Conservation (phyloP, 2,888 invertebrate species). For the Adelphocoris suturalis region DNA sequence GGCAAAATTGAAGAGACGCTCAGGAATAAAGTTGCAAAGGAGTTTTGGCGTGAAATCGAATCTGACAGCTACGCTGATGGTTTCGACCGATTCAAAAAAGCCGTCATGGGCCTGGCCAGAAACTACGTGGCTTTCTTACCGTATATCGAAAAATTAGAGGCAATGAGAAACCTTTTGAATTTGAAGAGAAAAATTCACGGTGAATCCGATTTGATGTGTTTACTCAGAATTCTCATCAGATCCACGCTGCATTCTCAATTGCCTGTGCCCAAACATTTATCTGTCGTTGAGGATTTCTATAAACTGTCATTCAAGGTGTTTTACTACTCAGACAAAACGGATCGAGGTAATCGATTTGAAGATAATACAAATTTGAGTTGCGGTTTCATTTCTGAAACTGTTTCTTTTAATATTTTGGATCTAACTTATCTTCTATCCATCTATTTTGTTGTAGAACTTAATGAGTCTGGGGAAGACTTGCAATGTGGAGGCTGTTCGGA, state of each 20-base stretch:
- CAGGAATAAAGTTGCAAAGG: slow-evolving; percentile 82
- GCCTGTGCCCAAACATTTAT: slow-evolving; percentile 83
- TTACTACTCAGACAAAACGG: slow-evolving; percentile 79
- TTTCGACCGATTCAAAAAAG: slow-evolving; percentile 84
- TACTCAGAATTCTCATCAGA: slow-evolving; percentile 84
- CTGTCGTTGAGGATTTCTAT: slow-evolving; percentile 87
- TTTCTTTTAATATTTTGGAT: background rate
- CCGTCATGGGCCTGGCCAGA: slow-evolving; percentile 84
- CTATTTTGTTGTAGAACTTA: slow-evolving; percentile 76
- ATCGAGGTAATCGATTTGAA: slow-evolving; percentile 73
- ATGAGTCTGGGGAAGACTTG: slow-evolving; percentile 82
- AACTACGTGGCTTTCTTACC: slow-evolving; percentile 81
- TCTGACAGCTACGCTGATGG: slow-evolving; percentile 77
- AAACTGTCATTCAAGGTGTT: slow-evolving; percentile 88
- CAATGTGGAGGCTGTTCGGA: slow-evolving; percentile 87
- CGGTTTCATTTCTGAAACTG: background rate
- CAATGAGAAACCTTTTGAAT: slow-evolving; percentile 80
- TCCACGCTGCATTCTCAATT: slow-evolving; percentile 86
- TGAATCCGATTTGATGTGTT: slow-evolving; percentile 81
- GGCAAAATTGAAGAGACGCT: slow-evolving; percentile 82
- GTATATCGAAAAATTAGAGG: slow-evolving; percentile 81
- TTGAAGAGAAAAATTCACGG: slow-evolving; percentile 81
- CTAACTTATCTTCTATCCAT: background rate
- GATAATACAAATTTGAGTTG: background rate
- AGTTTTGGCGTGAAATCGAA: slow-evolving; percentile 84